Evolutionary conservation across 2,888 invertebrate species (phyloP), one percentile per base, ranked within the genome.

Genomic region (Cyaniris semiargus): DNA sequence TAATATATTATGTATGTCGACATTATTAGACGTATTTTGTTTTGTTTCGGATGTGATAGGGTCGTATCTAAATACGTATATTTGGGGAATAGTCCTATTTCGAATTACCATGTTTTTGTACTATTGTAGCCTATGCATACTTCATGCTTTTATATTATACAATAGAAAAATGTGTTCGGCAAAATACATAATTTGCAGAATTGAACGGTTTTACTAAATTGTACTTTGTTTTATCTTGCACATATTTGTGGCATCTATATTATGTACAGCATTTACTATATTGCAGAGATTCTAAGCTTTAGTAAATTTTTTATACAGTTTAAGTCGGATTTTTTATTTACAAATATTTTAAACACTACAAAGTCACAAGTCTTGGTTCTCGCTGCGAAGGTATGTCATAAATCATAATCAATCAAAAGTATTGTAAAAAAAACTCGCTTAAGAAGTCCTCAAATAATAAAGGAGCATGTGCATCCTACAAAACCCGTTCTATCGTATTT

Each of bases 401-500:
- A 13, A 27, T 66, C 27, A 27, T 66, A 66, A 66, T 27, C 66
- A 27, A 27, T 66, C 66, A 27, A 4, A 66, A 53, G 53, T 66
- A 27, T 31, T 10, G 27, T 60, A 23, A 13, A 18, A 15, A 31
- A 31, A 23, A 60, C 13, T 1, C 66, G 27, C 13, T 66, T 5
- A 6, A 13, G 10, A 23, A 66, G 66, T 66, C 66, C 66, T 27
- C 27, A 66, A 66, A 66, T 31, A 66, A 66, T 23, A 60, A 66
- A 27, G 6, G 27, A 27, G 1, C 66, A 66, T 66, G 66, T 66
- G 66, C 66, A 66, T 31, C 66, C 66, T 66, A 66, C 66, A 4
- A 66, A 31, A 66, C 66, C 21, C 66, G 66, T 66, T 66, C 15
- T 27, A 15, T 66, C 27, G 66, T 15, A 66, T 66, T 66, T 66